A percentile compares a stretch with the other conserved stretches of the same genome.
Evolutionary conservation across 2,113 vertebrate genomes (phyloP).

Genomic region (Pygoscelis adeliae): DNA sequence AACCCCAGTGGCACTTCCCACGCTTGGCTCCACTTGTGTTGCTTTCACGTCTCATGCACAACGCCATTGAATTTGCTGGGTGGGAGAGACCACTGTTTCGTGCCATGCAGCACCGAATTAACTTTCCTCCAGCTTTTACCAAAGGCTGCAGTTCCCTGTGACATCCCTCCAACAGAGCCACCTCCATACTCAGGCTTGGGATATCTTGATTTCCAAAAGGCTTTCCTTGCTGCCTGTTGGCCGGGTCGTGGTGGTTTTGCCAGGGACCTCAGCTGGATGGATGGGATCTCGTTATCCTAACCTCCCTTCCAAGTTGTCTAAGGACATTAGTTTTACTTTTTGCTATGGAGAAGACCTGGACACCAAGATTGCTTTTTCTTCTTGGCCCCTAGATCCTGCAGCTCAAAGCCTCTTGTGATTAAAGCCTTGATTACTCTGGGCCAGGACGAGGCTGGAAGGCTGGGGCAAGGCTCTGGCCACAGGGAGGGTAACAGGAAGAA

Average conservation of each 20-base stretch:
- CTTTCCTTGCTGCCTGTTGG: not conserved
- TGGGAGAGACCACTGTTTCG: rapidly evolving
- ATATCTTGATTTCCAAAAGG: not conserved
- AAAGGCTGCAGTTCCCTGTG: not conserved
- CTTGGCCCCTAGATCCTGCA: not conserved
- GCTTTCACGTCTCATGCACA: not conserved
- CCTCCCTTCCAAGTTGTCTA: not conserved
- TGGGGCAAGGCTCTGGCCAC: no score
- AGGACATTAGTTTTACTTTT: not conserved
- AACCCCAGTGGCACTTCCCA: not conserved
- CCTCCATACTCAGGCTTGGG: not conserved
- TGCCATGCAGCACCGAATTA: not conserved
- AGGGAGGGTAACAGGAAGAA: no score
- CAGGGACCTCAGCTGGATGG: not conserved
- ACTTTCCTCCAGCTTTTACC: not conserved
- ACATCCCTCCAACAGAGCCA: not conserved
- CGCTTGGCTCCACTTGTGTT: not conserved
- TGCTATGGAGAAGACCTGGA: not conserved
- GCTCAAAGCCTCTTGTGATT: not conserved
- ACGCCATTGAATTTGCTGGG: not conserved
- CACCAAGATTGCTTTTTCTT: not conserved
- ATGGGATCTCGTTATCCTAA: not conserved
- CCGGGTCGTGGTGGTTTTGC: not conserved
- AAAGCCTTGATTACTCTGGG: not conserved
- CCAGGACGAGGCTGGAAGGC: no score